Base-by-base conservation (phyloP, 2,888 invertebrate species). In the Microctonus aethiopoides region DNA sequence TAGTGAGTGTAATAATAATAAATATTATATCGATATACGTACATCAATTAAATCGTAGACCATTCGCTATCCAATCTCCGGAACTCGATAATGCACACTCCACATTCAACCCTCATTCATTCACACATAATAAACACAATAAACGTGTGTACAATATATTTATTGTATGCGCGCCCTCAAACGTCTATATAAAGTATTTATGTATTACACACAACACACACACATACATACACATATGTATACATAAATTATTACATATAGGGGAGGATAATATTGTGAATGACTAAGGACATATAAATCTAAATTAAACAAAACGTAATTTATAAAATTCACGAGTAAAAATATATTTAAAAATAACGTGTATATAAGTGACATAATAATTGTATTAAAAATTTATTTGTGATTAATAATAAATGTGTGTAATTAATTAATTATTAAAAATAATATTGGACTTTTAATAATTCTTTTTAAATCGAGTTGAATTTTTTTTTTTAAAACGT, bases 401-500 rank as follows among this genome's bases (percentile, higher is more conserved):
- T 4, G 46, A n/a, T 16, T 46, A n/a, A 5, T 54, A 24, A n/a
- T 10, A 26, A 9, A 54, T 22, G 13, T 54, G 10, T 10, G 41
- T 22, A 26, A 54, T 11, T 11, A 3, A 54, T 26, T 13, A 24
- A 20, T 52, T 16, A 9, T 4, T 20, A 52, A 22, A 24, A 10
- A 10, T 4, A 22, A 22, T 22, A 36, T 60, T 13, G 22, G 13
- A 57, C 6, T 13, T 10, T 10, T 60, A 4, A 22, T 60, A 60
- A 39, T 36, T 20, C 4, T 13, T 36, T 22, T 22, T 7, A 13
- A 10, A 54, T 54, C 26, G 54, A 54, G 13, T 1, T 46, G 16
- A 63, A 51, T 70, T 34, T 56, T n/a, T n/a, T n/a, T 70, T 34
- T 56, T n/a, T n/a, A n/a, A n/a, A 51, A n/a, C 20, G 6, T 9